Evolutionary conservation across 2,797 vertebrate genomes (phyloP).

Genomic region (Alectoris magna): DNA sequence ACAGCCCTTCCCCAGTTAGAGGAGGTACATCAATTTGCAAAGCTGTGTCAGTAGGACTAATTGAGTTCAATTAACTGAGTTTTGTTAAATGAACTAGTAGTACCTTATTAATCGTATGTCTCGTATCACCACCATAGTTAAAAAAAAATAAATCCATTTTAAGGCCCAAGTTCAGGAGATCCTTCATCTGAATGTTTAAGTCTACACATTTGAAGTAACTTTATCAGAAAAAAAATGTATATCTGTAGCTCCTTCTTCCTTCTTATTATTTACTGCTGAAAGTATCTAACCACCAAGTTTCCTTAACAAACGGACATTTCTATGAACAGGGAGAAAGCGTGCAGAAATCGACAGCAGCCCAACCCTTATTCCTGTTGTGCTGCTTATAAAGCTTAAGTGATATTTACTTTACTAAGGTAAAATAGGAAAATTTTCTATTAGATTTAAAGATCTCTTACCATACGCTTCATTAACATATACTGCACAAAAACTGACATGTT

Average conservation of each 20-base stretch:
- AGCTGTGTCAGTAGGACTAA: background rate
- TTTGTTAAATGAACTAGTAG: too few species aligned
- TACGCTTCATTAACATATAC: background rate
- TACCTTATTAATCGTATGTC: background rate
- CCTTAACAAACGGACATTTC: background rate
- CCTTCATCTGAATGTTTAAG: fast-evolving
- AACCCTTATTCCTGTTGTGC: background rate
- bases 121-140: fast-evolving
- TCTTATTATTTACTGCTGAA: background rate
- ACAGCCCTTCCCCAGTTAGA: background rate
- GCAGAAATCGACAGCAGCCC: background rate
- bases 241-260: background rate
- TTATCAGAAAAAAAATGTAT: background rate
- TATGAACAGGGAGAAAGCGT: background rate
- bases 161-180: background rate
- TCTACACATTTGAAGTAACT: background rate
- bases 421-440: background rate
- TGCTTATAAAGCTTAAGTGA: background rate
- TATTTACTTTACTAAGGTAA: background rate
- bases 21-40: background rate
- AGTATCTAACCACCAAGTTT: background rate
- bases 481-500: background rate
- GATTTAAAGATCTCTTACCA: background rate
- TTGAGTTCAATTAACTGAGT: background rate
- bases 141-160: background rate